Evolutionary conservation across 2,888 invertebrate genomes (phyloP).

Genomic region (Drosophila peninsularis): DNA sequence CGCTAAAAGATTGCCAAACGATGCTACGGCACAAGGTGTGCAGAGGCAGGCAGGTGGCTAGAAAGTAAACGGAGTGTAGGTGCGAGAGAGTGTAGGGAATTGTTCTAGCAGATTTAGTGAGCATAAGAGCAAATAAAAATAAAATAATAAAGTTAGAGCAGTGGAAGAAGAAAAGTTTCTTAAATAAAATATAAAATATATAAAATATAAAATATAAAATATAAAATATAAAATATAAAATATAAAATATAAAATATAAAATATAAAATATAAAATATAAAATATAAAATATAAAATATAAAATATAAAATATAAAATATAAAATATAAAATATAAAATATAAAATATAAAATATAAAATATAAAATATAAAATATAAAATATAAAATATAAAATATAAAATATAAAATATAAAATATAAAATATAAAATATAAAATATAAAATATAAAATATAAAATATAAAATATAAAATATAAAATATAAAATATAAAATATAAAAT

Average conservation of each 20-base stretch:
- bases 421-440: neutral
- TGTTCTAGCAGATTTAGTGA: neutral
- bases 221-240: neutral
- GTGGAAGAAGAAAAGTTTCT: too few species aligned
- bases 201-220: neutral
- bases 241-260: neutral
- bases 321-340: neutral
- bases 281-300: neutral
- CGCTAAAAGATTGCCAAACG: constrained; percentile 64
- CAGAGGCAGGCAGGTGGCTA: too few species aligned
- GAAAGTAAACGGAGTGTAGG: neutral
- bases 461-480: neutral
- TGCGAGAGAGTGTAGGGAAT: neutral
- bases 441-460: neutral
- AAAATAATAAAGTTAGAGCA: neutral
- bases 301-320: neutral
- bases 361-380: neutral
- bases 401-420: neutral
- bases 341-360: neutral
- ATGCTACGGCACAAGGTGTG: constrained; percentile 22
- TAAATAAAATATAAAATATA: too few species aligned
- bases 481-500: neutral
- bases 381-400: constrained; percentile 1
- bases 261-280: neutral
- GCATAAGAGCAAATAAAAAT: neutral